Base-by-base conservation (phyloP, 2,797 vertebrate species). In the Chloroceryle inda region DNA sequence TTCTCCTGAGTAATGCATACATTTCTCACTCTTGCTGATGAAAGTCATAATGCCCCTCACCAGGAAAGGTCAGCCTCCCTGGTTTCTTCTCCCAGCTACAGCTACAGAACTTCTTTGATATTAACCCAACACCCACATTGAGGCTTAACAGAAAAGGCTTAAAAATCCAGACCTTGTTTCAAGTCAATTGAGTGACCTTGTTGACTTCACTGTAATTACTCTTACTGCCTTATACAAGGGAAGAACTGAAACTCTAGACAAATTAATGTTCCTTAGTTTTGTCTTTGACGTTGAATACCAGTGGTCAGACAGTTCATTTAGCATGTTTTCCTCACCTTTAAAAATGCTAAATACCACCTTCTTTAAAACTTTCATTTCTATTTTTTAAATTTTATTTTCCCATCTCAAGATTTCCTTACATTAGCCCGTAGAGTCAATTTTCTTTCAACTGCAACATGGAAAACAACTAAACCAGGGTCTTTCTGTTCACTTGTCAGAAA, bases 401-500 rank as follows among this genome's bases (percentile, higher is more conserved):
- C 23, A 8, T 31, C 55, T 59, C 44, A 47, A 58, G 31, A 67
- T 82, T 55, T 92, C 45, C n/a, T 66, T 37, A 72, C 29, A 35
- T 11, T 79, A 77, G 37, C 31, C 38, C 7, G 15, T 61, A 52
- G 35, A 73, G 29, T 29, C 20, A 85, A 27, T 67, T 74, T 76
- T 74, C 40, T 85, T 66, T n/a, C 38, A 44, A 89, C 9, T 50
- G 47, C 24, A 82, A 67, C 45, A 40, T 73, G 33, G 21, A 69
- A 92, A 85, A 72, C 38, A 90, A 78, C 22, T 50, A 52, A 92
- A 85, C 44, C 81, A 81, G n/a, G 17, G 22, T 63, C 38, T 76
- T 85, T 80, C 49, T 91, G 45, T 88, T 23, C 55, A 56, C 20
- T 91, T 79, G 61, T 96, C 80, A 88, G 78, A 92, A 90, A 93